Percentiles rank a stretch among this genome's conserved stretches.
Conservation (phyloP, 2,888 invertebrate species). For the Lingula anatina region DNA sequence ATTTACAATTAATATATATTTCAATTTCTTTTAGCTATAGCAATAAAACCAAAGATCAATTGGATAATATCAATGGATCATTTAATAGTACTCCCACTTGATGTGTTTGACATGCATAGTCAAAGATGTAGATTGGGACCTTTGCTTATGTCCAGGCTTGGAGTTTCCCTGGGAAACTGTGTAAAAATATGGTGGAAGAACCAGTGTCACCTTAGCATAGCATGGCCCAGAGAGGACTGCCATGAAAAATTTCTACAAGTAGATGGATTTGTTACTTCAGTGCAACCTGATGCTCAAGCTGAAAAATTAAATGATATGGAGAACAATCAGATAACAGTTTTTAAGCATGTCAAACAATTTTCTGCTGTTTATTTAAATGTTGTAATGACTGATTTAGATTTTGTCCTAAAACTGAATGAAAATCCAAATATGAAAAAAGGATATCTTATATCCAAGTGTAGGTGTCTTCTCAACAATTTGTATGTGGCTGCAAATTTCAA, state of each 20-base stretch:
- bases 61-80: background rate
- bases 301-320: too few species aligned
- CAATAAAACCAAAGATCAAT: too few species aligned
- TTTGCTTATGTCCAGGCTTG: constrained; percentile 9
- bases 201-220: constrained; percentile 14
- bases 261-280: constrained; percentile 3
- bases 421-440: background rate
- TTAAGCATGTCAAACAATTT: too few species aligned
- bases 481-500: constrained; percentile 14
- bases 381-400: constrained; percentile 12
- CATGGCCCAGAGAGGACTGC: constrained; percentile 14
- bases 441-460: constrained; percentile 13
- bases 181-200: constrained; percentile 9
- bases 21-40: too few species aligned
- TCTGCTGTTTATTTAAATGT: constrained; percentile 12
- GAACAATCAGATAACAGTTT: too few species aligned
- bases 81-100: background rate
- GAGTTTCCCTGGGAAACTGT: constrained; percentile 11
- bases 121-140: constrained; percentile 21
- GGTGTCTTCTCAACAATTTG: constrained; percentile 18
- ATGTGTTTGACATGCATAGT: background rate
- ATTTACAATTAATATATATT: too few species aligned
- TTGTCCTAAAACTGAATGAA: constrained; percentile 10
- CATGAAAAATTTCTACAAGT: constrained; percentile 5
- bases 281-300: background rate